Base-by-base conservation (phyloP, 2,797 vertebrate genomes). In the Holocentrus rufus region DNA sequence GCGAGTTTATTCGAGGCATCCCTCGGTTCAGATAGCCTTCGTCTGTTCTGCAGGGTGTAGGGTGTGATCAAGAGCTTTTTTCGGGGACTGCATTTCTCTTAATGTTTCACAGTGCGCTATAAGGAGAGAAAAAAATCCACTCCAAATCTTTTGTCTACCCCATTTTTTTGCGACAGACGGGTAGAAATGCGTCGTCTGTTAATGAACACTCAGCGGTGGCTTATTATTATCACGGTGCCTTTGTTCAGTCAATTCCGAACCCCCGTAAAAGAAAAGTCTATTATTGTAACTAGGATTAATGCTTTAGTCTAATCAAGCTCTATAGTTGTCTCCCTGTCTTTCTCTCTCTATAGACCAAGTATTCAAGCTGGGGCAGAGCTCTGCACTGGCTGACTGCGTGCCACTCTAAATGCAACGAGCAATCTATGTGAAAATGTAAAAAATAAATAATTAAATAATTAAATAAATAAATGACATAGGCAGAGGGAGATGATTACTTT, bases 21-120 rank as follows among this genome's bases (percentile, higher is more conserved):
- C 84, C 64, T 85, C 60, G 76, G 79, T 74, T 39, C 18, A 57
- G 65, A 85, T 76, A 86, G 81, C 72, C 77, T 78, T 87, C 72
- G 81, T 93, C 85, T 85, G 92, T 95, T 94, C 92, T 96, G 94
- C 94, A 93, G 93, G 91, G 83, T 92, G 92, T 88, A 94, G 96
- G 95, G 95, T 95, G 94, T 94, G 94, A 95, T 94, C 94, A 83
- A 90, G 89, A 89, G 85, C 89, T 89, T 85, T 85, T 82, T 77
- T 64, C 2, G 7, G 7, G 85, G 53, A 46, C 88, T 89, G 89
- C 88, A 90, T 93, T 86, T 93, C 78, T 90, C 74, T 86, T 82
- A 85, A 90, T 90, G 90, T 87, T 87, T 86, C 83, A 87, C 77
- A 74, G 49, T 77, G 72, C 64, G 64, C 50, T 30, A 7, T 3